A percentile compares a stretch with the other conserved stretches of the same genome.
These are phyloP conservation scores for Triplophysa dalaica DNA, from an alignment of 2,113 vertebrate species.

Conservation along the genomic window DNA sequence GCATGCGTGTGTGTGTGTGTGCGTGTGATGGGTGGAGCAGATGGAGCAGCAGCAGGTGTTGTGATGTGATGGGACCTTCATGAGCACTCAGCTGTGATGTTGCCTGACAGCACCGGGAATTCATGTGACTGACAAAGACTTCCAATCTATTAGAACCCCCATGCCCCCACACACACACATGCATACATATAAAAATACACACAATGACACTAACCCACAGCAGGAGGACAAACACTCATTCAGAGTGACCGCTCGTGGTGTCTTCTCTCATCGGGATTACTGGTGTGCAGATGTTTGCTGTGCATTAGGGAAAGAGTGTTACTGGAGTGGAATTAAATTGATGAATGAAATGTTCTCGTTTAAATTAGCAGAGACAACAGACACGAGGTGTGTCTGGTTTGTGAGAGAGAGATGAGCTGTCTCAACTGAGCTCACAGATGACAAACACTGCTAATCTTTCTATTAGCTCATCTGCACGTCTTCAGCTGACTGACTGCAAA, in stretches of 20 bases:
- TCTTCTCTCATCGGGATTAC: conserved; percentile 47
- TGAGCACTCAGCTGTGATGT: conserved; percentile 82
- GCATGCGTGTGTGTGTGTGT: not conserved
- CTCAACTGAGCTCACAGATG: conserved; percentile 8
- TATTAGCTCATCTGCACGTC: conserved; percentile 5
- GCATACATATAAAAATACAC: conserved; percentile 42
- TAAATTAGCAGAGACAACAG: conserved; percentile 73
- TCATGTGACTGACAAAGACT: conserved; percentile 81
- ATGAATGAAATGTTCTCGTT: conserved; percentile 72
- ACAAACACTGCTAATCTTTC: conserved; percentile 5
- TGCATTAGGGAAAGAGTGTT: conserved; percentile 69
- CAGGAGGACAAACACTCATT: conserved; percentile 1
- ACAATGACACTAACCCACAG: not conserved
- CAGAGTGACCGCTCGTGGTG: conserved; percentile 12
- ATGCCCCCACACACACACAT: conserved; percentile 28
- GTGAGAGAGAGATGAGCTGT: conserved; percentile 30
- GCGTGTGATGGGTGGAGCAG: conserved; percentile 70
- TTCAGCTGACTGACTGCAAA: not conserved
- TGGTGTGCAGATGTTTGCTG: conserved; percentile 74
- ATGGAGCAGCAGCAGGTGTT: conserved; percentile 97
- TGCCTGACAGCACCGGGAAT: conserved; percentile 89
- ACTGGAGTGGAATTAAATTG: conserved; percentile 63
- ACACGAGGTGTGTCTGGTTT: conserved; percentile 60
- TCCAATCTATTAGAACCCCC: conserved; percentile 81
- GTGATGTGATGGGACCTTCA: conserved; percentile 76